These are phyloP conservation scores for Lysandra coridon DNA, from an alignment of 2,888 invertebrate species.

Conservation along the genomic window DNA sequence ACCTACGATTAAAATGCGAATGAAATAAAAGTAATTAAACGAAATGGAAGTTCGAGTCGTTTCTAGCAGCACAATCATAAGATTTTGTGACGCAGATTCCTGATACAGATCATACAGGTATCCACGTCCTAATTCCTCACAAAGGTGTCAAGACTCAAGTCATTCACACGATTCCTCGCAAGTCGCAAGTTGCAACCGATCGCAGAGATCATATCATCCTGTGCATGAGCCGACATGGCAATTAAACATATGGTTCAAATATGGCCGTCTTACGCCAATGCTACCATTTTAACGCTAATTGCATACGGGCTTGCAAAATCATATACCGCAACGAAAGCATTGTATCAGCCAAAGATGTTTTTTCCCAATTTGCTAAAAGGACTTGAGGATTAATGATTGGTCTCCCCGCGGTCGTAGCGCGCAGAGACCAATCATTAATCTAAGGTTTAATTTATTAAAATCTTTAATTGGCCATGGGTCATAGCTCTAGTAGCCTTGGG, in stretches of 20 bases:
- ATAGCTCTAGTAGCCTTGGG: background rate
- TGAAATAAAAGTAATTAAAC: background rate
- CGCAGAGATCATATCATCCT: background rate
- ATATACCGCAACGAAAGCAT: background rate
- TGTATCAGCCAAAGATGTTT: background rate
- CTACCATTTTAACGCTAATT: slow-evolving; percentile 21
- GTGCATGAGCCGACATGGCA: slow-evolving; percentile 34
- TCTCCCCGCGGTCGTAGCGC: no score
- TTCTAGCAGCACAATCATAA: background rate
- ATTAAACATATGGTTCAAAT: slow-evolving; percentile 37
- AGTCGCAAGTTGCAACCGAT: background rate
- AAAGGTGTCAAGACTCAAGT: background rate
- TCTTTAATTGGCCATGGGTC: background rate
- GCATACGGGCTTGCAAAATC: slow-evolving; percentile 21
- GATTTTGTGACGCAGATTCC: background rate
- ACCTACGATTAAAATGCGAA: background rate
- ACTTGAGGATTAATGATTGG: background rate
- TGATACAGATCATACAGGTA: no score
- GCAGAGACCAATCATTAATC: no score
- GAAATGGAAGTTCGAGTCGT: background rate
- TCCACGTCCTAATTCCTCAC: background rate
- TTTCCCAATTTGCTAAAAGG: background rate
- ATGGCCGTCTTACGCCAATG: slow-evolving; percentile 29
- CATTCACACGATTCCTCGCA: background rate
- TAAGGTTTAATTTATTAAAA: background rate